Percentiles rank a stretch among this genome's conserved stretches.
Conservation (phyloP, 2,797 vertebrate genomes). For the Novumbra hubbsi region DNA sequence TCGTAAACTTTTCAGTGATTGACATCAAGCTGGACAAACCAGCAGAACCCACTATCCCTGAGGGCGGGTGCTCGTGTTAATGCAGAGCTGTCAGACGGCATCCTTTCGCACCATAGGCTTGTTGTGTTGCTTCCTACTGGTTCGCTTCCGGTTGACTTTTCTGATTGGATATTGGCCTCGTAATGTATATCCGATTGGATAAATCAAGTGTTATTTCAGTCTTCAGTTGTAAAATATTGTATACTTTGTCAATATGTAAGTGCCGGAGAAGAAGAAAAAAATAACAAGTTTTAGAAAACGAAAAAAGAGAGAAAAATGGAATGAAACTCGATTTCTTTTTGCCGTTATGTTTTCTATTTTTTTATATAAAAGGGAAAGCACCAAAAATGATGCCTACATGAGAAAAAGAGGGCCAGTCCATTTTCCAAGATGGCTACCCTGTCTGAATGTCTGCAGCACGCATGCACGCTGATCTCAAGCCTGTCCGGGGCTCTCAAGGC, state of each 20-base stretch:
- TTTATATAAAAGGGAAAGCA: constrained; percentile 86
- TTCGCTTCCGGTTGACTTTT: constrained; percentile 87
- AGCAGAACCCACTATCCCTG: constrained; percentile 80
- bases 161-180: constrained; percentile 78
- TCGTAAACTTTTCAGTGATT: constrained; percentile 73
- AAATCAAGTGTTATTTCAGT: constrained; percentile 78
- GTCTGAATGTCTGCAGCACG: constrained; percentile 76
- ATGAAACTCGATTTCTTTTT: constrained; percentile 68
- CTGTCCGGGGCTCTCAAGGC: constrained; percentile 49
- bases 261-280: constrained; percentile 76
- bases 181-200: constrained; percentile 74
- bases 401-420: constrained; percentile 54
- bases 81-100: constrained; percentile 75
- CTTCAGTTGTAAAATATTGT: constrained; percentile 90
- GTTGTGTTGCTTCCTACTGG: constrained; percentile 93
- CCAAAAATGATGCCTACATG: constrained; percentile 76
- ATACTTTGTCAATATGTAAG: constrained; percentile 90
- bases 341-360: constrained; percentile 90
- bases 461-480: constrained; percentile 73
- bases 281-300: constrained; percentile 69
- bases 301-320: constrained; percentile 51
- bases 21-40: constrained; percentile 93
- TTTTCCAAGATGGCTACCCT: constrained; percentile 61
- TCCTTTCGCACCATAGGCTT: constrained; percentile 84
- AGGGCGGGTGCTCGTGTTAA: constrained; percentile 93